phyloP scores from a whole-genome alignment of 2,797 vertebrate species.

The Premnoplex brunnescens region DNA sequence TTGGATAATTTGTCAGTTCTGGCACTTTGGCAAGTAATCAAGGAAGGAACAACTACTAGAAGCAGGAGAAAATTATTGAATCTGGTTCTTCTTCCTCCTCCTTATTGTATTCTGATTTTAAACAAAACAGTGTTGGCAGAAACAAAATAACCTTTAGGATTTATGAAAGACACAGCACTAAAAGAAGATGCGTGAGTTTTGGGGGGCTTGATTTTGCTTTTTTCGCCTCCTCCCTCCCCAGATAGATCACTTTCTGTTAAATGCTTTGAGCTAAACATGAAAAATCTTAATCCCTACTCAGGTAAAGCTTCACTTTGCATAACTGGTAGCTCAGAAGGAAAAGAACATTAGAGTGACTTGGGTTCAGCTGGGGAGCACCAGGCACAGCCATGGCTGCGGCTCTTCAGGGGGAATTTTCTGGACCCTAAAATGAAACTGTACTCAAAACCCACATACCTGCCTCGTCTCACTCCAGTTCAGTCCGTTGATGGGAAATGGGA shows the following conservation, averaged over 20 bases:
- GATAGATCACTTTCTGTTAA: neutral
- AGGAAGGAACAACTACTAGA: conserved; percentile 47
- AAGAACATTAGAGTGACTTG: neutral
- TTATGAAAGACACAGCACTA: neutral
- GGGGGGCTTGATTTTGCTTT: neutral
- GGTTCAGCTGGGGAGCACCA: neutral
- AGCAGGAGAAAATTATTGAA: conserved; percentile 21
- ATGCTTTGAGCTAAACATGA: neutral
- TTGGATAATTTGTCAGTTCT: conserved; percentile 75
- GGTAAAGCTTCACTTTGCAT: conserved; percentile 10
- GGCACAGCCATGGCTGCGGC: neutral
- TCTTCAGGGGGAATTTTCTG: neutral
- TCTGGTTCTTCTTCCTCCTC: neutral
- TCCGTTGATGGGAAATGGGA: rapidly evolving
- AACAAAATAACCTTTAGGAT: neutral
- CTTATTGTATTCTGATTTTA: neutral
- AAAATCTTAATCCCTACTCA: neutral
- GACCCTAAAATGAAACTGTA: neutral
- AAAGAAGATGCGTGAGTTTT: neutral
- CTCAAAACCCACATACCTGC: neutral
- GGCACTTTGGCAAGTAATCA: conserved; percentile 62
- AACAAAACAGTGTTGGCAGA: conserved; percentile 4
- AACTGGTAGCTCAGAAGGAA: neutral
- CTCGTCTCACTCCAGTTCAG: rapidly evolving
- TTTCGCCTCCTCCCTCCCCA: neutral